Evolutionary conservation across 2,113 vertebrate species (phyloP), one percentile per base, ranked within the genome.

Genomic region (Nothocercus nigrocapillus): DNA sequence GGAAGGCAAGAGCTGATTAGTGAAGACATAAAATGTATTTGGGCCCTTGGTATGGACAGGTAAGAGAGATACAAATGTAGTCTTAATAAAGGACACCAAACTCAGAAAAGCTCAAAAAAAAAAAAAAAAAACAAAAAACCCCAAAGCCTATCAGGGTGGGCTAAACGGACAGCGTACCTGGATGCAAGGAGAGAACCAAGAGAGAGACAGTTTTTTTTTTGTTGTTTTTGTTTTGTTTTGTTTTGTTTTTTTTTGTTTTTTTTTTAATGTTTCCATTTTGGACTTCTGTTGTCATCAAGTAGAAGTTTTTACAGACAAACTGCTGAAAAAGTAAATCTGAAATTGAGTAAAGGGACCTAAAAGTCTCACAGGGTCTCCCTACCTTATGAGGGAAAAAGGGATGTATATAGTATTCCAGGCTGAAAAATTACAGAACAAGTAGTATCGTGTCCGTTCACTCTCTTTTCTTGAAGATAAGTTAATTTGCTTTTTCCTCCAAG

Each of bases 131-230:
- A 54, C 56, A 7, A 9, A 49, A 62, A 7, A 9, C 32, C 13
- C 22, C 53, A 62, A 75, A 80, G 14, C 24, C 28, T 75, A 64
- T 9, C 0, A 0, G 14, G 12, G 9, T 30, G 3, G n/a, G 19
- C 17, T 75, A 75, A 83, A 83, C 1, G 1, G 61, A 56, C 25
- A 69, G 13, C 0, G 0, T 45, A 63, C 3, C 18, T 1, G 0
- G 24, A 24, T 88, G 20, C 53, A 13, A 68, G 34, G 66, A 47
- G 28, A n/a, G 11, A 80, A 14, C n/a, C 14, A 15, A 49, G 34
- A 69, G 47, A 83, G 5, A 34, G 5, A 58, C 13, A 12, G 7
- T 36, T 8, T 6, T 3, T 5, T 0, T 17, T 54, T 30, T 47
- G 30, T 16, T 56, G 8, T 30, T 56, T 30, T 30, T 30, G 36